Evolutionary conservation across 2,888 invertebrate genomes (phyloP), one percentile per base, ranked within the genome.

Genomic region (Alviniconcha strummeri): DNA sequence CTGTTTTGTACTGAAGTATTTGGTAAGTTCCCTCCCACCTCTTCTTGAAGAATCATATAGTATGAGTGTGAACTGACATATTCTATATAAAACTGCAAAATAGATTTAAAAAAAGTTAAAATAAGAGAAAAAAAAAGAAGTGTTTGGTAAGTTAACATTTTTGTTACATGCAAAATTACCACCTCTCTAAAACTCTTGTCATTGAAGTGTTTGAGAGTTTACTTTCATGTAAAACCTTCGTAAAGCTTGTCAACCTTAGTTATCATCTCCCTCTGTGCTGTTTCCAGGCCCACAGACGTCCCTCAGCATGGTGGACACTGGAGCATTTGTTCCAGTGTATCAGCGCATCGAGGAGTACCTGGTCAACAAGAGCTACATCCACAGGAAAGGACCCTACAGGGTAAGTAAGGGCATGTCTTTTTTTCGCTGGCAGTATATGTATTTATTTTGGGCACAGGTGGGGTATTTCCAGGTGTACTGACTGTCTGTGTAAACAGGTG

Each of bases 331-430:
- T 5, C 84, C 89, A 4, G 67, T 92, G 7, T 85, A 87, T 1
- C 88, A 90, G 71, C 84, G 89, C 55, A 84, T 90, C 4, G 84
- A 85, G 76, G 86, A 88, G 36, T 86, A 87, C 60, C 89, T 92
- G 72, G 86, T 89, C 54, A 90, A 89, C 83, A 88, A 87, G 67
- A 88, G 89, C 71, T 92, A 92, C 87, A 89, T 90, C 71, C 91
- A 91, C 85, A 90, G 91, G 84, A 92, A 91, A 80, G 92, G 91
- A 15, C 89, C 89, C n/a, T 92, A 90, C 85, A 87, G 91, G 87
- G 91, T 91, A 86, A 83, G 87, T 57, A 2, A 36, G 36, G 36
- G 36, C 36, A 36, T 36, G 19, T 11, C 36, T 3, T 36, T 36
- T 36, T 36, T 36, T 36, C 36, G 36, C 36, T 36, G 0, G 36